These are phyloP conservation scores for Pollimyrus isidori DNA, from an alignment of 2,113 vertebrate genomes.

Conservation along the genomic window DNA sequence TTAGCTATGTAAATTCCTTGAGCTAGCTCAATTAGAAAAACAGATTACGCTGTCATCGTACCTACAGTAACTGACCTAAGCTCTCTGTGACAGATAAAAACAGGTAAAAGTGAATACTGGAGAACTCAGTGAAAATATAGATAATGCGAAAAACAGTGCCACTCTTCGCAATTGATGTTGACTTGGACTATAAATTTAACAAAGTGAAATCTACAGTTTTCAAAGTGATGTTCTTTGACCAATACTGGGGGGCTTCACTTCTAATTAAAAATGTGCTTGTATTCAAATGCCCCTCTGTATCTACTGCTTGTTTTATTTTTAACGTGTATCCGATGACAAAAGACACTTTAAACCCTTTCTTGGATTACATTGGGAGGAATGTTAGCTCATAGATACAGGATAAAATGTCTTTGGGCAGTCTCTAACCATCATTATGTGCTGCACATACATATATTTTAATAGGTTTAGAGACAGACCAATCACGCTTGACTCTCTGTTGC, in stretches of 20 bases:
- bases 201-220: slow-evolving; percentile 36
- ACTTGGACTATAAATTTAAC: slow-evolving; percentile 26
- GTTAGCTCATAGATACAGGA: slow-evolving; percentile 57
- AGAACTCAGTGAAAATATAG: slow-evolving; percentile 23
- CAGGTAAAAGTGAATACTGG: slow-evolving; percentile 4
- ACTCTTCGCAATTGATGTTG: slow-evolving; percentile 18
- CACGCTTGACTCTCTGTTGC: slow-evolving; percentile 57
- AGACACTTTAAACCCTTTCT: slow-evolving; percentile 71
- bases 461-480: slow-evolving; percentile 69
- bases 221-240: slow-evolving; percentile 20
- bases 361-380: slow-evolving; percentile 68
- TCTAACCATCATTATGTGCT: slow-evolving; percentile 70
- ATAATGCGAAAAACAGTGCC: slow-evolving; percentile 26
- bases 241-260: background rate
- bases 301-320: slow-evolving; percentile 80
- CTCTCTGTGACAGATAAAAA: slow-evolving; percentile 2
- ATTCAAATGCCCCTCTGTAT: slow-evolving; percentile 59
- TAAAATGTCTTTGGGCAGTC: slow-evolving; percentile 59
- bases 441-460: slow-evolving; percentile 57
- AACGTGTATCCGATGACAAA: slow-evolving; percentile 73
- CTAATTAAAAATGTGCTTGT: slow-evolving; percentile 58
- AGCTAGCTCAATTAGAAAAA: slow-evolving; percentile 55
- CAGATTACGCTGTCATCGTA: slow-evolving; percentile 43
- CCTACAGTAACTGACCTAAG: slow-evolving; percentile 33
- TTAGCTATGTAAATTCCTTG: slow-evolving; percentile 52